phyloP scores from a whole-genome alignment of 2,888 invertebrate species.

The Ephialtes manifestator region DNA sequence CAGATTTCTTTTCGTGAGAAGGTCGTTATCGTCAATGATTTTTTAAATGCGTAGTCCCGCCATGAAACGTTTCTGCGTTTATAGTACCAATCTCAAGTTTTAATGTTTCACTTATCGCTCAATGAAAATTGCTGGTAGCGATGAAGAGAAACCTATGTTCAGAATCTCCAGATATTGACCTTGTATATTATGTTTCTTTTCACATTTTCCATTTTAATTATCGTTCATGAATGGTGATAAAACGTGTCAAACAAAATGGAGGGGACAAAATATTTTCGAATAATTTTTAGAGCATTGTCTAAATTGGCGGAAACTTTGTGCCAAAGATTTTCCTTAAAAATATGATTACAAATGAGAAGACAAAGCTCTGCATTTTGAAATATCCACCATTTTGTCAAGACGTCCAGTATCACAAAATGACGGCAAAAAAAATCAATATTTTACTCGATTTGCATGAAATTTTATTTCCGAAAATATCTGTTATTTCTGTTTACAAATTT shows the following conservation, averaged over 20 bases:
- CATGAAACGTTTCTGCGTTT: neutral
- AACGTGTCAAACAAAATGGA: neutral
- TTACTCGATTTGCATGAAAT: neutral
- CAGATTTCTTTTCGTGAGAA: constrained; percentile 41
- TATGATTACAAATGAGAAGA: neutral
- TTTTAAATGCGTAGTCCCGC: neutral
- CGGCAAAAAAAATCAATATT: neutral
- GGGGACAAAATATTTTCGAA: neutral
- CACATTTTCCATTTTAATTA: too few species aligned
- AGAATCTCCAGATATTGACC: too few species aligned
- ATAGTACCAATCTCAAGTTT: neutral
- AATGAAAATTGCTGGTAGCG: neutral
- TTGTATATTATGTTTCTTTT: too few species aligned
- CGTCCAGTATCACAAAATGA: neutral
- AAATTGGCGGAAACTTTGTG: neutral
- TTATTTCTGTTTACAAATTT: too few species aligned
- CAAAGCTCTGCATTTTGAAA: neutral
- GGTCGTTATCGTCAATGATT: constrained; percentile 19
- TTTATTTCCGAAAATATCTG: neutral
- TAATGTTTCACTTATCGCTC: neutral
- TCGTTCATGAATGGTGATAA: neutral
- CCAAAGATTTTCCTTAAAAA: neutral
- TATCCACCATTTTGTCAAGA: neutral
- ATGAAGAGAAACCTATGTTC: neutral
- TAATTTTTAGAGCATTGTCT: neutral